These are phyloP conservation scores for Tenebrosternarchus preto DNA, from an alignment of 2,113 vertebrate genomes.

Conservation along the genomic window DNA sequence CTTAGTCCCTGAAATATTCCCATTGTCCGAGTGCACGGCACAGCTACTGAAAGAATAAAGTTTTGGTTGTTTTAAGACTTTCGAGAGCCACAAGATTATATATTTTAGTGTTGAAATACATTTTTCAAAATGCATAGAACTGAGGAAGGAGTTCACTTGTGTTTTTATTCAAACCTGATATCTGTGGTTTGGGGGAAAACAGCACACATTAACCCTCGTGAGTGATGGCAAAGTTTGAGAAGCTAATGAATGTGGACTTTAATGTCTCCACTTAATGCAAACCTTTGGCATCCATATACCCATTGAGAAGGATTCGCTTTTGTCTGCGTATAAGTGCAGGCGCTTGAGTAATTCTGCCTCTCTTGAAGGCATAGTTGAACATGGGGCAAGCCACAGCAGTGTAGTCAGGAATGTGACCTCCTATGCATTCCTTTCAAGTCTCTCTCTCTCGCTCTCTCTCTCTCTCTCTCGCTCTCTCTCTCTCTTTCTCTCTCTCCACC, in stretches of 20 bases:
- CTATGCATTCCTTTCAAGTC: slow-evolving; percentile 71
- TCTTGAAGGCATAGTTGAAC: slow-evolving; percentile 63
- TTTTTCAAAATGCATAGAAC: slow-evolving; percentile 12
- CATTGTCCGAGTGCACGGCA: background rate
- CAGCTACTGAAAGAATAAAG: background rate
- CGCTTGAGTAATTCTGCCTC: slow-evolving; percentile 41
- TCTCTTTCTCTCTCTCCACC: slow-evolving; percentile 3
- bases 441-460: slow-evolving; percentile 59
- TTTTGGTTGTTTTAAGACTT: slow-evolving; percentile 7
- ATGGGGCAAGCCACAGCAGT: slow-evolving; percentile 65
- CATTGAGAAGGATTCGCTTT: slow-evolving; percentile 3
- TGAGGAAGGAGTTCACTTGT: background rate
- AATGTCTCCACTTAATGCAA: background rate
- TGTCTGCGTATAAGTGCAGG: slow-evolving; percentile 14
- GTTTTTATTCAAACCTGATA: slow-evolving; percentile 34
- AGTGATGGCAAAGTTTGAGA: slow-evolving; percentile 12
- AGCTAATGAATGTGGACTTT: slow-evolving; percentile 22
- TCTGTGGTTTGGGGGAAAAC: slow-evolving; percentile 23
- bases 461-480: too few relatives aligned
- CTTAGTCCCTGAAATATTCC: background rate
- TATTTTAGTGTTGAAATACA: background rate
- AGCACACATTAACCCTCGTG: slow-evolving; percentile 14
- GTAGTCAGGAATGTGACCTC: slow-evolving; percentile 71
- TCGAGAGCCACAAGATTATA: slow-evolving; percentile 3
- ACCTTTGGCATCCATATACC: background rate